These are phyloP conservation scores for Pseudomyrmex dendroicus DNA, from an alignment of 1,140 invertebrate genomes.

Conservation along the genomic window DNA sequence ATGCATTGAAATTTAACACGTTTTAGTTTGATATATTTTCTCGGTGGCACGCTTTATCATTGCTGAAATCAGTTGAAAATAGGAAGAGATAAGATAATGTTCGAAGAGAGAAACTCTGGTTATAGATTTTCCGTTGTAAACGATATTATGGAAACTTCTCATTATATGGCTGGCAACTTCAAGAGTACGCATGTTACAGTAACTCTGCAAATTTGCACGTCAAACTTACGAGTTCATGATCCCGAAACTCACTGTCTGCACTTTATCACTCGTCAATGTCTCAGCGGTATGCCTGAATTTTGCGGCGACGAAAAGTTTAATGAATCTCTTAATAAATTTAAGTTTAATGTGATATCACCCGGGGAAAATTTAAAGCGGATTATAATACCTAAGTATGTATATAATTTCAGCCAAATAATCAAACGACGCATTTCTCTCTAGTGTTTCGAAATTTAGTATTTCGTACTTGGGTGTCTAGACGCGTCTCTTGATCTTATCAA, in stretches of 20 bases:
- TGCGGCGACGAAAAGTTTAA: conserved; percentile 40
- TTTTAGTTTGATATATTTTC: too few relatives aligned
- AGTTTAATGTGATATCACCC: too few relatives aligned
- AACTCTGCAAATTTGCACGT: conserved; percentile 45
- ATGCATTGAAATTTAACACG: too few relatives aligned
- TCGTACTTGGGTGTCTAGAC: neutral
- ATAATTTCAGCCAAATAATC: too few relatives aligned
- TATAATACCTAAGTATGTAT: too few relatives aligned
- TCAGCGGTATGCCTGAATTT: conserved; percentile 26
- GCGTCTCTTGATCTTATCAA: neutral
- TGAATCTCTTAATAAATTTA: conserved; percentile 24
- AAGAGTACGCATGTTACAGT: conserved; percentile 1
- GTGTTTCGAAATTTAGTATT: neutral
- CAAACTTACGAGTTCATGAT: conserved; percentile 48
- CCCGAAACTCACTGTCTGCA: conserved; percentile 34
- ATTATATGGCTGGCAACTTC: conserved; percentile 40
- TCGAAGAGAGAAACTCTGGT: conserved; percentile 1
- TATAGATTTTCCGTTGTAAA: conserved; percentile 39
- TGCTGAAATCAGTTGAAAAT: neutral
- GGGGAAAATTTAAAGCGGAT: conserved; percentile 17
- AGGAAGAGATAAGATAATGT: neutral
- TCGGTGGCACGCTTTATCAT: too few relatives aligned
- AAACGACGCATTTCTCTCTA: neutral
- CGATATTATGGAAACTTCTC: conserved; percentile 7
- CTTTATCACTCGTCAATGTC: conserved; percentile 46